phyloP scores from a whole-genome alignment of 2,113 vertebrate genomes.

The Tachuris rubrigastra region DNA sequence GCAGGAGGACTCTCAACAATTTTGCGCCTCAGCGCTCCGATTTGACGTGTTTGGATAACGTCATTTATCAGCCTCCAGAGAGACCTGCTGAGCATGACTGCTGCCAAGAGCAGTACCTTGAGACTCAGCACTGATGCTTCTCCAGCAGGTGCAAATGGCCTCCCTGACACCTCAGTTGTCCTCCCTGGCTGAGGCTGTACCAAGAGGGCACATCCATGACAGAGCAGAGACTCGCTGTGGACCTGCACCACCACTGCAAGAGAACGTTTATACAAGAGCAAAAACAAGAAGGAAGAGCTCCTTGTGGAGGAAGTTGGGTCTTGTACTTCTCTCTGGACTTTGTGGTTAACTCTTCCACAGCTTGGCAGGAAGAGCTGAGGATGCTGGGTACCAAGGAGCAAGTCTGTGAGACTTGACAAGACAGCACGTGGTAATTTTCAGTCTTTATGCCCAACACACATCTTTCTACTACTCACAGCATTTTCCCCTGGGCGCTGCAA shows the following conservation, averaged over 20 bases:
- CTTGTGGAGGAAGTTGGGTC: accelerated
- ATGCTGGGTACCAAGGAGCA: neutral
- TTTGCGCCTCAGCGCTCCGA: neutral
- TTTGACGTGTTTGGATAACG: neutral
- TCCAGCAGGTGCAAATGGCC: neutral
- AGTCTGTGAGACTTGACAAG: neutral
- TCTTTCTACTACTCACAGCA: neutral
- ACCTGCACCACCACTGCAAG: neutral
- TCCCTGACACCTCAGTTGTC: neutral
- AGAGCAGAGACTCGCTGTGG: accelerated
- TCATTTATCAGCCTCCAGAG: conserved; percentile 3
- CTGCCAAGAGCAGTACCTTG: neutral
- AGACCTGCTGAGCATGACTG: neutral
- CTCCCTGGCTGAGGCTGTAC: accelerated
- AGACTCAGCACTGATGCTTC: neutral
- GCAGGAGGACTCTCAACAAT: neutral
- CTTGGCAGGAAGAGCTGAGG: neutral
- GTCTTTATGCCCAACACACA: neutral
- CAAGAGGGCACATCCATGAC: neutral
- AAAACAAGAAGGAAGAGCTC: neutral
- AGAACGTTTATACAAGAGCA: neutral
- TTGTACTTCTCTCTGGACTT: neutral
- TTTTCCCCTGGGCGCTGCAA: neutral
- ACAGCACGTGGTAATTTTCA: neutral
- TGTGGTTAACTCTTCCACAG: neutral